Evolutionary conservation across 2,888 invertebrate genomes (phyloP).

Genomic region (Margaritifera margaritifera): DNA sequence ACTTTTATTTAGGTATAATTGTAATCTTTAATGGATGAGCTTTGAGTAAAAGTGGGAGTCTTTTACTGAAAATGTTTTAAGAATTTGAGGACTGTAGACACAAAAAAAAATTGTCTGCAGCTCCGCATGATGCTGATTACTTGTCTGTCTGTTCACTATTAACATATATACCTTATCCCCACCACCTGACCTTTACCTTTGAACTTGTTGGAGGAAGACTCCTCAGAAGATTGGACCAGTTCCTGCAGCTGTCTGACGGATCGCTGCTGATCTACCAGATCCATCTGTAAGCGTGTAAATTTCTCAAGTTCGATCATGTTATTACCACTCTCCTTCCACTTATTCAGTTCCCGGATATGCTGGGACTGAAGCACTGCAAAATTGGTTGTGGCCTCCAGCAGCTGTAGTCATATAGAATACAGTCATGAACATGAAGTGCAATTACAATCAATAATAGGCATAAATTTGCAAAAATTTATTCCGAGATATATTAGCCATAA

Average conservation of each 20-base stretch:
- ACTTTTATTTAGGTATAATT: no score
- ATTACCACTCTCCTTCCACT: constrained; percentile 44
- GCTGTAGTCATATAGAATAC: constrained; percentile 28
- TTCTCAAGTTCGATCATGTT: constrained; percentile 57
- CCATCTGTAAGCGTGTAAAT: constrained; percentile 55
- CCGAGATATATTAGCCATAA: no score
- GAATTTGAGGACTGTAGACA: no score
- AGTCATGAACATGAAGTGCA: no score
- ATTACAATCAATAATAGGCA: no score
- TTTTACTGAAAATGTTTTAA: no score
- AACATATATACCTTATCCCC: neutral
- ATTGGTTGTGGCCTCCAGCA: constrained; percentile 52
- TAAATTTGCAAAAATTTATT: no score
- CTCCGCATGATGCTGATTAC: constrained; percentile 17
- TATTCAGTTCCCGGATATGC: constrained; percentile 51
- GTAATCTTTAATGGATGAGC: no score
- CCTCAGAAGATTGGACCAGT: constrained; percentile 42
- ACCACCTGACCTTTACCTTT: constrained; percentile 33
- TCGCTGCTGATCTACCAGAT: constrained; percentile 54
- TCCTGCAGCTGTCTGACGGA: constrained; percentile 55
- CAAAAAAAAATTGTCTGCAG: neutral
- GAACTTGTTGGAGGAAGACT: constrained; percentile 40
- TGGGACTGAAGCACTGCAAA: constrained; percentile 55
- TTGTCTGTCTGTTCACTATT: neutral
- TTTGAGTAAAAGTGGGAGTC: no score